phyloP scores from a whole-genome alignment of 2,113 vertebrate species.

The Alethe diademata region DNA sequence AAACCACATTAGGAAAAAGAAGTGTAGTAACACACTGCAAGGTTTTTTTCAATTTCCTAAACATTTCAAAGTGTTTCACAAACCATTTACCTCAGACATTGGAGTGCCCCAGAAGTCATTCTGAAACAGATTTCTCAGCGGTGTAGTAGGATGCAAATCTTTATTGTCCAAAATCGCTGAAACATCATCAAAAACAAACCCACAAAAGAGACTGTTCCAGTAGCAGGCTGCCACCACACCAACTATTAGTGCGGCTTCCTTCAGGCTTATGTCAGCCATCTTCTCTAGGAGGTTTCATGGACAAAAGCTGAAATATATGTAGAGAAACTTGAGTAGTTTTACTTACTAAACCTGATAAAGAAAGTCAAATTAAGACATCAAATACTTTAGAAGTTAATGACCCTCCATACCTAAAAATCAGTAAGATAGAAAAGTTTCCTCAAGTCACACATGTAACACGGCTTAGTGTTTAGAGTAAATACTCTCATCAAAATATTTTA shows the following conservation, averaged over 20 bases:
- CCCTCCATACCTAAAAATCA: not conserved
- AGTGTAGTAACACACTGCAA: not conserved
- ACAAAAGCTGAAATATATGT: constrained; percentile 21
- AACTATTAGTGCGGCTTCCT: constrained; percentile 87
- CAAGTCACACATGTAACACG: not conserved
- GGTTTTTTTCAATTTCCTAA: not conserved
- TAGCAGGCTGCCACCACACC: constrained; percentile 90
- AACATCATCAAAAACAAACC: constrained; percentile 98
- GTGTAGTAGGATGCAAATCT: constrained; percentile 93
- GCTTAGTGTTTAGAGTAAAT: not conserved
- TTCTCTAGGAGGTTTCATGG: constrained; percentile 74
- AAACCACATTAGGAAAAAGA: not conserved
- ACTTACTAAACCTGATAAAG: not conserved
- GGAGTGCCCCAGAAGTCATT: constrained; percentile 99
- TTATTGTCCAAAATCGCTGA: constrained; percentile 98
- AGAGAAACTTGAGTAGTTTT: not conserved
- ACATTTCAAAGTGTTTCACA: not conserved
- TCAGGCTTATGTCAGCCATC: constrained; percentile 89
- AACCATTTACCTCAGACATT: constrained; percentile 88
- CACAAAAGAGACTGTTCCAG: constrained; percentile 95
- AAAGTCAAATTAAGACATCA: not conserved
- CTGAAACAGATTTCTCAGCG: constrained; percentile 89
- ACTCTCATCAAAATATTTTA: not conserved
- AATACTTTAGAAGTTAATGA: not conserved
- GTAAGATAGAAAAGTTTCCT: not conserved